Conservation (phyloP, 2,888 invertebrate species). For the Drosophila paramelanica region DNA sequence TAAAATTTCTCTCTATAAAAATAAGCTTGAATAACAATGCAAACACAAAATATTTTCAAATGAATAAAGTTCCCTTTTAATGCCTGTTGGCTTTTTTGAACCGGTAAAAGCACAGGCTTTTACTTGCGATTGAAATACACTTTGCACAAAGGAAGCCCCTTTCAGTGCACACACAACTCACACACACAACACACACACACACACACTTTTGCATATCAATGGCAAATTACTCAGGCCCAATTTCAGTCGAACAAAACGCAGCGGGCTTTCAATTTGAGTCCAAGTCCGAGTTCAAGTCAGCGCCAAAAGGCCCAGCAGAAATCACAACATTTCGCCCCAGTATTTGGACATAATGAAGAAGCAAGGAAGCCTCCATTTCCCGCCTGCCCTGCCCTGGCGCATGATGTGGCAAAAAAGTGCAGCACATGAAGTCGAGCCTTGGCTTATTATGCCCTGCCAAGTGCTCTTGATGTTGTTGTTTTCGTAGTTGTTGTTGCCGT, state of each 20-base stretch:
- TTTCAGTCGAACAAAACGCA: constrained; percentile 30
- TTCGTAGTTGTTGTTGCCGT: constrained; percentile 48
- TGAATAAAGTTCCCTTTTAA: background rate
- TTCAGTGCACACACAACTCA: background rate
- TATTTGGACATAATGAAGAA: constrained; percentile 58
- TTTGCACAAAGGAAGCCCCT: background rate
- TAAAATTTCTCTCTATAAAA: too few relatives aligned
- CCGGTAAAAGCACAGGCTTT: background rate
- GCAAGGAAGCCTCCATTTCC: constrained; percentile 7
- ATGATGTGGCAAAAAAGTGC: constrained; percentile 46
- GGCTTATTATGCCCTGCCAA: constrained; percentile 45
- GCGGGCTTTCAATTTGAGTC: background rate
- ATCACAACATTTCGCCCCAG: constrained; percentile 31
- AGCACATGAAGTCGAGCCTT: constrained; percentile 15
- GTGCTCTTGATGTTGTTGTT: constrained; percentile 21
- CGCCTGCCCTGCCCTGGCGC: constrained; percentile 1
- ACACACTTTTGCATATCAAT: constrained; percentile 43
- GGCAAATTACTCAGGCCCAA: constrained; percentile 42
- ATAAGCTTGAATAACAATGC: background rate
- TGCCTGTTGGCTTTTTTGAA: background rate
- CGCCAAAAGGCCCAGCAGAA: constrained; percentile 17
- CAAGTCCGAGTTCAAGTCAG: constrained; percentile 8
- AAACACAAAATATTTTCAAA: background rate
- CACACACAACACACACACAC: constrained; percentile 1
- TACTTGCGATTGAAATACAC: background rate